Percentiles rank a stretch among this genome's conserved stretches.
Conservation (phyloP, 2,113 vertebrate genomes). For the Panthera uncia region DNA sequence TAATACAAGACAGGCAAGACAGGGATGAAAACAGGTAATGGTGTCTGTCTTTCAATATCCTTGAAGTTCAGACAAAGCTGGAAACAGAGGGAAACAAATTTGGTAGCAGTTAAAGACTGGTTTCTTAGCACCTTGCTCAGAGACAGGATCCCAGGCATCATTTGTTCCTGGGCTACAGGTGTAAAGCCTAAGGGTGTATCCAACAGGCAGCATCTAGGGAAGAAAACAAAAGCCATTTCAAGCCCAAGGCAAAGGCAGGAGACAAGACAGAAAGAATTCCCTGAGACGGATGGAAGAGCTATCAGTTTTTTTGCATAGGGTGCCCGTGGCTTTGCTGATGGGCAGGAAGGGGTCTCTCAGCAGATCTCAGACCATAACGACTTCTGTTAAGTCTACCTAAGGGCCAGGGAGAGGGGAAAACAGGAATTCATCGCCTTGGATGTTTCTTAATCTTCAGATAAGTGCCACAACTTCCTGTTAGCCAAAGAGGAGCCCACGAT, state of each 20-base stretch:
- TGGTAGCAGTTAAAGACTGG: too few relatives aligned
- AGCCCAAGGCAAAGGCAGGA: background rate
- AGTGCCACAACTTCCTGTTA: background rate
- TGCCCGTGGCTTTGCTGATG: background rate
- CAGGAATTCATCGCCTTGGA: background rate
- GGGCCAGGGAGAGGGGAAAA: background rate
- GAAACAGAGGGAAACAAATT: background rate
- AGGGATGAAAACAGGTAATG: background rate
- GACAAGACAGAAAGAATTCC: background rate
- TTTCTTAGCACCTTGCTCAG: background rate
- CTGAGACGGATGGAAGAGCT: rapidly evolving
- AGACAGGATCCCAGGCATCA: background rate
- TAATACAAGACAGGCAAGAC: background rate
- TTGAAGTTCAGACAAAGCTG: rapidly evolving
- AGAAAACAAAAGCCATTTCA: background rate
- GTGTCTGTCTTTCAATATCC: background rate
- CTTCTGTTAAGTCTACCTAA: background rate
- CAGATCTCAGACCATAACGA: background rate
- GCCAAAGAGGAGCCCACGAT: background rate
- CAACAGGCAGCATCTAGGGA: background rate
- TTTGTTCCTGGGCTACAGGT: background rate
- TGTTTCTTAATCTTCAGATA: background rate
- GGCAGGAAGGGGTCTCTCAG: background rate
- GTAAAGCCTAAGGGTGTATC: background rate
- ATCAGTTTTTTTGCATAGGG: background rate